Evolutionary conservation across 2,113 vertebrate genomes (phyloP), one percentile per base, ranked within the genome.

Genomic region (Gallinago paraguaiae): DNA sequence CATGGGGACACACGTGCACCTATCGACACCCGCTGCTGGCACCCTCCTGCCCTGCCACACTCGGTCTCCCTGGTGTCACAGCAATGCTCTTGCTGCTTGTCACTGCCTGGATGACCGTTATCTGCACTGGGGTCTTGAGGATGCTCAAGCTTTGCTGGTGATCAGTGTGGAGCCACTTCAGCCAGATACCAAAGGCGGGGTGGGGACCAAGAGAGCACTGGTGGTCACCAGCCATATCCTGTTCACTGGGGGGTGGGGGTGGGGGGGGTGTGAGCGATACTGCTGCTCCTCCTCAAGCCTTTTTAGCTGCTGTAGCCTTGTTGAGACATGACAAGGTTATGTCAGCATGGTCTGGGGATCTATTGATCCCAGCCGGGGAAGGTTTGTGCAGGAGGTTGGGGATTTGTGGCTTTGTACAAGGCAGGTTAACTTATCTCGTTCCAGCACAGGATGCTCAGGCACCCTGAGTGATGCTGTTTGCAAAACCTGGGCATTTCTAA

Each of bases 261-360:
- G 69, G 69, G 80, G 69, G 69, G 72, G 75, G 45, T 28, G 33
- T 63, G 46, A 76, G 68, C 20, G 59, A 92, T 92, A 84, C 90
- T 77, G 86, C 90, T 77, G 82, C 67, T 93, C 82, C 70, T 93
- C 82, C 77, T 70, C 16, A 30, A 24, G 86, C 95, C 93, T 97
- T 97, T 97, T 98, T 96, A 98, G 96, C 95, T 28, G 59, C 92
- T 61, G 48, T 98, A 97, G 94, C 98, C 98, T 98, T 98, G 97
- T 95, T 91, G 90, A 93, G 96, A 86, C 94, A 80, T 97, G 97
- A 98, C 98, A 98, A 98, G 98, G 98, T 98, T 97, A 98, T 96
- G 97, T 97, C 95, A 90, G 92, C 28, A 56, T 95, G 97, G 97
- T 98, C 98, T 98, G 97, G 98, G 97, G 96, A 98, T 98, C 97